Percentiles rank a stretch among this genome's conserved stretches.
phyloP scores from a whole-genome alignment of 2,888 invertebrate genomes.

The Nesidiocoris tenuis region DNA sequence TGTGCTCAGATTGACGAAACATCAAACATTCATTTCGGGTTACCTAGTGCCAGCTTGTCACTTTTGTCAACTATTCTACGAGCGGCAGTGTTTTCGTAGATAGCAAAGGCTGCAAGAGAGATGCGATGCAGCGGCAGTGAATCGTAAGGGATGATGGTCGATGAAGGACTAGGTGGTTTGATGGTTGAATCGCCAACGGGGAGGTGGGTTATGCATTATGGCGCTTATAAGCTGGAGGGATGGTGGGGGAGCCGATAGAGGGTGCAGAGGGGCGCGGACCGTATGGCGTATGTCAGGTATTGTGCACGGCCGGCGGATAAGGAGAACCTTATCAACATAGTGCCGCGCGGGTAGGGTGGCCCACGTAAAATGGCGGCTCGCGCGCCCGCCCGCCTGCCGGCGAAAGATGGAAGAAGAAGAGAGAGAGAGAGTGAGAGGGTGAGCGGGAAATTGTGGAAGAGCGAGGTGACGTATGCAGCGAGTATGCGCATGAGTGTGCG shows the following conservation, averaged over 20 bases:
- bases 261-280: conserved; percentile 2
- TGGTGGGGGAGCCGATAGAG: background rate
- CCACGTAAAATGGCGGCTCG: conserved; percentile 30
- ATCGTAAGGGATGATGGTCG: conserved; percentile 6
- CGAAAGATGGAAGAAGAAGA: conserved; percentile 2
- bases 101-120: background rate
- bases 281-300: conserved; percentile 42
- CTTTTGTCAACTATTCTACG: too few relatives aligned
- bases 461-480: background rate
- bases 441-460: background rate
- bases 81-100: too few relatives aligned
- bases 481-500: too few relatives aligned
- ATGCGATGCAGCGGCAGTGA: background rate
- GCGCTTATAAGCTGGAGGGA: background rate
- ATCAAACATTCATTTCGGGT: too few relatives aligned
- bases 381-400: conserved; percentile 4
- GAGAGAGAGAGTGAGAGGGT: background rate
- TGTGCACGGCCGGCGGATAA: conserved; percentile 18
- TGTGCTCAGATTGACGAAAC: too few relatives aligned
- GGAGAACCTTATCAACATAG: conserved; percentile 28
- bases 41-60: too few relatives aligned
- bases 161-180: background rate
- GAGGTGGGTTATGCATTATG: conserved; percentile 27
- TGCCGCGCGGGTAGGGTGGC: conserved; percentile 17
- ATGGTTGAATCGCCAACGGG: background rate